Evolutionary conservation across 2,797 vertebrate genomes (phyloP).

Genomic region (Streptopelia turtur): DNA sequence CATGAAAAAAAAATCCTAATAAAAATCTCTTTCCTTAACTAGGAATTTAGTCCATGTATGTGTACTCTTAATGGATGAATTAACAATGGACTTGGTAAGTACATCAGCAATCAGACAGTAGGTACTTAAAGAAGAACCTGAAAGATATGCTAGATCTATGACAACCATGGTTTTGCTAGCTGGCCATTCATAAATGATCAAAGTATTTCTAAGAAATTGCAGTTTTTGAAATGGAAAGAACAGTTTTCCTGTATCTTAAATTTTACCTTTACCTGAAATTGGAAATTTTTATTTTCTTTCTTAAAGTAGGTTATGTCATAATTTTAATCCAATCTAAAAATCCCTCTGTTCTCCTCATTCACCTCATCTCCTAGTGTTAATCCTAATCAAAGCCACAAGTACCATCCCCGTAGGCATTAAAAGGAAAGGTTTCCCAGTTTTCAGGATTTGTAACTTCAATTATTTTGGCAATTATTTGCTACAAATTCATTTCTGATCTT

Average conservation of each 20-base stretch:
- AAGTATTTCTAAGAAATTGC: slow-evolving; percentile 47
- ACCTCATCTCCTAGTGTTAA: slow-evolving; percentile 53
- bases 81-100: neutral
- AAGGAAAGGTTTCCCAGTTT: slow-evolving; percentile 70
- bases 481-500: slow-evolving; percentile 75
- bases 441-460: slow-evolving; percentile 75
- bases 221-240: slow-evolving; percentile 67
- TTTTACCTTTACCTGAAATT: neutral
- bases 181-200: slow-evolving; percentile 36
- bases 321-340: slow-evolving; percentile 35
- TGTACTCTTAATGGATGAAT: neutral
- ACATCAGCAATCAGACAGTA: neutral
- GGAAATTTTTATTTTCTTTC: neutral
- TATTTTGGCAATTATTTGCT: slow-evolving; percentile 80
- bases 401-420: slow-evolving; percentile 65
- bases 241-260: slow-evolving; percentile 3
- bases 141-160: neutral
- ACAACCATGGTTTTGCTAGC: neutral
- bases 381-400: slow-evolving; percentile 65
- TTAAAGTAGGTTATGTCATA: slow-evolving; percentile 10
- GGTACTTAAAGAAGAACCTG: neutral
- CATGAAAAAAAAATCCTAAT: neutral
- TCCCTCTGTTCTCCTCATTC: slow-evolving; percentile 9
- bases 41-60: neutral
- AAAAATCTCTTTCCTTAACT: neutral